A percentile compares a stretch with the other conserved stretches of the same genome.
These are phyloP conservation scores for Dissostichus mawsoni DNA, from an alignment of 2,113 vertebrate genomes.

Conservation along the genomic window DNA sequence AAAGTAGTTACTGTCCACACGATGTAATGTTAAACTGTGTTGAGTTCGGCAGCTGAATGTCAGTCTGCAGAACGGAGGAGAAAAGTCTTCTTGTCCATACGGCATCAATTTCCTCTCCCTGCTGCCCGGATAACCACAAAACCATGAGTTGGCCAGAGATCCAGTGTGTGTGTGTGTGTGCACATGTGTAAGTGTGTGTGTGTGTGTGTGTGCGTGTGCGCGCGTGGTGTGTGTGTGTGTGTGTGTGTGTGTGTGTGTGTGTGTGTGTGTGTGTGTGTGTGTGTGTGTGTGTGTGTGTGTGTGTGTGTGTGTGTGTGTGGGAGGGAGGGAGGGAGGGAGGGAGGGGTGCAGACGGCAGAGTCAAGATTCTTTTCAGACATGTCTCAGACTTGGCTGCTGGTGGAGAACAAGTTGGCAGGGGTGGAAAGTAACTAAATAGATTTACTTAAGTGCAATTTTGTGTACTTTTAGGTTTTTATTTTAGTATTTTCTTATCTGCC, in stretches of 20 bases:
- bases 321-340: no score
- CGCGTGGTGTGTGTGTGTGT: no score
- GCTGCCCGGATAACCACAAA: conserved; percentile 66
- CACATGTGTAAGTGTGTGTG: no score
- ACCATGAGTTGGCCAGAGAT: conserved; percentile 67
- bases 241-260: conserved; percentile 21
- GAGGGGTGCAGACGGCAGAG: conserved; percentile 1
- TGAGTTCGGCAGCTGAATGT: conserved; percentile 39
- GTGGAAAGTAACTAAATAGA: no score
- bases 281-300: conserved; percentile 8
- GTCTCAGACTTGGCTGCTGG: no score
- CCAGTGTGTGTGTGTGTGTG: conserved; percentile 41
- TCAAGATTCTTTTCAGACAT: no score
- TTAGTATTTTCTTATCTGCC: no score
- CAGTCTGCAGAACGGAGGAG: conserved; percentile 54
- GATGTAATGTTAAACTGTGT: conserved; percentile 12
- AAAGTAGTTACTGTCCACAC: neutral
- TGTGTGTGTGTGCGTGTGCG: no score
- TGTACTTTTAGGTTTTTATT: no score
- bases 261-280: conserved; percentile 6
- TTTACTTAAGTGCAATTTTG: no score
- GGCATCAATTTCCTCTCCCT: conserved; percentile 63
- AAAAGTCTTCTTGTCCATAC: conserved; percentile 71
- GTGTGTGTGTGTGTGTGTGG: no score
- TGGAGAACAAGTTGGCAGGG: no score